A percentile compares a stretch with the other conserved stretches of the same genome.
phyloP scores from a whole-genome alignment of 2,797 vertebrate species.

The Phrynocephalus vlangalii region DNA sequence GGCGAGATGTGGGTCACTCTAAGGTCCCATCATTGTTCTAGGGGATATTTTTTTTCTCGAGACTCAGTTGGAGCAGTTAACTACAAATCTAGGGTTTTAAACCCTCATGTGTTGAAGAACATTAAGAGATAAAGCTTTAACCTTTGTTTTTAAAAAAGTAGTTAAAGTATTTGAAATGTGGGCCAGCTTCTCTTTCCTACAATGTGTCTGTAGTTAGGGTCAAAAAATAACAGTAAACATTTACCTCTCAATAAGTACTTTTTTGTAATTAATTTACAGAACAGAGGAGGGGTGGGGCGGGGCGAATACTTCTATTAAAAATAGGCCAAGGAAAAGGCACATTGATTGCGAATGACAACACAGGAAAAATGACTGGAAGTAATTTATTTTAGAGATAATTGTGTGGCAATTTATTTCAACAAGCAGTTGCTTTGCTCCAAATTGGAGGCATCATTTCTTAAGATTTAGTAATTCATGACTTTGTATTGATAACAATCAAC shows the following conservation, averaged over 20 bases:
- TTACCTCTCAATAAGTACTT: conserved; percentile 28
- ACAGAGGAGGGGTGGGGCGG: not conserved
- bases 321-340: conserved; percentile 13
- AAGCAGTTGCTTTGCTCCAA: conserved; percentile 54
- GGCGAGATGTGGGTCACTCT: not conserved
- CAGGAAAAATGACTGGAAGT: conserved; percentile 57
- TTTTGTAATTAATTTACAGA: conserved; percentile 45
- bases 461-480: conserved; percentile 55
- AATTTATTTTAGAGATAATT: conserved; percentile 67
- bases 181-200: not conserved
- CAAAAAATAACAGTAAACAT: conserved; percentile 22
- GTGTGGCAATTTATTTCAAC: conserved; percentile 55
- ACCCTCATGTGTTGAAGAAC: not conserved
- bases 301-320: conserved; percentile 30
- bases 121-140: not conserved
- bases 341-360: conserved; percentile 41
- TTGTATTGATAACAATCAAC: conserved; percentile 55
- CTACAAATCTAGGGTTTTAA: not conserved
- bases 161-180: not conserved
- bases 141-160: not conserved
- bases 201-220: not conserved
- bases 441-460: conserved; percentile 34
- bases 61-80: not conserved
- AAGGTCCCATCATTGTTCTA: not conserved
- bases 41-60: not conserved